Base-by-base conservation (phyloP, 2,888 invertebrate genomes). In the Cephus nigrinus region DNA sequence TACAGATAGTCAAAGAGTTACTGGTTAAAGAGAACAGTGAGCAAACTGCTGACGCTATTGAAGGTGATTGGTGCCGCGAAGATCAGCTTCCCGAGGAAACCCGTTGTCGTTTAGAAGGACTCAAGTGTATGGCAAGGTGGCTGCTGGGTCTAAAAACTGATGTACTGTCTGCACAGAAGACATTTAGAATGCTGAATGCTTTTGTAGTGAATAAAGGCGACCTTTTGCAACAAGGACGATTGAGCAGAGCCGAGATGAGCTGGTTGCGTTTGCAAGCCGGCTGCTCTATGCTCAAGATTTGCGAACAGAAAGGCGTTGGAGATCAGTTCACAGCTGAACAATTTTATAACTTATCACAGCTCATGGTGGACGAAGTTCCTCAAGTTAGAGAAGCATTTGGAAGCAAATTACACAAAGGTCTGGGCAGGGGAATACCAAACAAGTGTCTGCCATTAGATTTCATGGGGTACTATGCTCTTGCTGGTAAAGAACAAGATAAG, bases 101-200 rank as follows among this genome's bases (percentile, higher is more conserved):
- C 0, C 93, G 96, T 69, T 97, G 97, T 92, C 98, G 98, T 93
- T 94, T 98, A 80, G 98, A 98, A 92, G 98, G 97, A 0, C 94
- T 99, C 87, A 99, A 99, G 92, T 96, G 98, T 81, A 98, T 99
- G 96, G 98, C 98, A 0, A 95, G 99, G 74, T 99, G 99, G 98
- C 92, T 99, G 71, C 93, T 98, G 68, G 99, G 99, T 0, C 92
- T 98, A 76, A 98, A 97, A 92, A 95, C 95, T 80, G 97, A 98
- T 88, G 96, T 96, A 80, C 93, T 96, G 31, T 97, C 97, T 0
- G 98, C 97, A 0, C 97, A 97, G 92, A 98, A 98, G 92, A 98
- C 98, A 3, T 97, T 99, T 92, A 94, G 98, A 79, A 97, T 99
- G 96, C 92, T 99, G 68, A 97, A 97, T 88, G 98, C 98, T 1